Evolutionary conservation across 1,140 invertebrate genomes (phyloP).

Genomic region (Whitmania pigra): DNA sequence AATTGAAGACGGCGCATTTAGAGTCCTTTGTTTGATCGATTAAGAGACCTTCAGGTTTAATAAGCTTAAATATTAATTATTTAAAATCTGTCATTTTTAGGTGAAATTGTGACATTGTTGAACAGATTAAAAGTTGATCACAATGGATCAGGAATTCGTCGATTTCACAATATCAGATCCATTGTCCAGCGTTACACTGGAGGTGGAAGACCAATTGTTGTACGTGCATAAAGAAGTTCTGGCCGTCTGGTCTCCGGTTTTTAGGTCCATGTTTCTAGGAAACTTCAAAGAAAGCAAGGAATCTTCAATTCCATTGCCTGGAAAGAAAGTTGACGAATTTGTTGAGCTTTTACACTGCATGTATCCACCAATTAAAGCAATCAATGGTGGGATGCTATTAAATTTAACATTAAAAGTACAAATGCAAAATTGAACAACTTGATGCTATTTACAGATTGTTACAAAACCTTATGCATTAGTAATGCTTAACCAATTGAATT

Average conservation of each 20-base stretch:
- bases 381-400: constrained; percentile 27
- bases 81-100: too few relatives aligned
- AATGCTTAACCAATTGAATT: too few relatives aligned
- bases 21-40: too few relatives aligned
- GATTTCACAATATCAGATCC: constrained; percentile 32
- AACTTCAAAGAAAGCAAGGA: constrained; percentile 29
- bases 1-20: too few relatives aligned
- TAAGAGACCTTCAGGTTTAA: too few relatives aligned
- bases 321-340: constrained; percentile 31
- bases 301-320: constrained; percentile 30
- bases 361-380: constrained; percentile 35
- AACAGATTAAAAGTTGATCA: too few relatives aligned
- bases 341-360: constrained; percentile 34
- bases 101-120: too few relatives aligned
- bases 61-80: too few relatives aligned
- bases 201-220: constrained; percentile 30
- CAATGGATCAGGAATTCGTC: constrained; percentile 21
- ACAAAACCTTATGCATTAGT: background rate
- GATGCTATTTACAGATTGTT: background rate
- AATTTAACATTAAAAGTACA: background rate
- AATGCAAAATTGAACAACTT: background rate
- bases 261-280: constrained; percentile 32
- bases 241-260: constrained; percentile 36
- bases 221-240: constrained; percentile 34
- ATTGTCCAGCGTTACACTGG: constrained; percentile 31